Evolutionary conservation across 35 echinoderm and acorn worm genomes (phyloP).

Genomic region (Strongylocentrotus purpuratus): DNA sequence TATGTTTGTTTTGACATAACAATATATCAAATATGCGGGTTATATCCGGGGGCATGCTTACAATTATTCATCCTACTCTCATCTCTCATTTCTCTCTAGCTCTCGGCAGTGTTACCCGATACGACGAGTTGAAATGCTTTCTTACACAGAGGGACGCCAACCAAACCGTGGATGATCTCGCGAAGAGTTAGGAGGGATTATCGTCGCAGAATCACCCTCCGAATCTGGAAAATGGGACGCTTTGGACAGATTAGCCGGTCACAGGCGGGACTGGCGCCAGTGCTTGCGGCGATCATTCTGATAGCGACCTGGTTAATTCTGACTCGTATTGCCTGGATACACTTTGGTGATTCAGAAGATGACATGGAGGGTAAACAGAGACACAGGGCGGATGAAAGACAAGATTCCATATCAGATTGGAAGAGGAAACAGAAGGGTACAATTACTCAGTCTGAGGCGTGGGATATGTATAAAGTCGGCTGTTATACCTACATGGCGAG

Average conservation of each 20-base stretch:
- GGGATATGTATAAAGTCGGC: conserved; percentile 31
- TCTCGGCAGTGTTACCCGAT: neutral
- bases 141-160: neutral
- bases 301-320: conserved; percentile 16
- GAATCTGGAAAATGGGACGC: conserved; percentile 22
- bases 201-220: neutral
- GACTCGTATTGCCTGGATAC: conserved; percentile 27
- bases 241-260: neutral
- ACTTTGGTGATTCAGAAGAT: conserved; percentile 21
- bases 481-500: conserved; percentile 35
- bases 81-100: neutral
- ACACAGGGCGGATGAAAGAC: neutral
- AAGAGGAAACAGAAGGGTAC: conserved; percentile 31
- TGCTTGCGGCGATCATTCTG: conserved; percentile 31
- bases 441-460: conserved; percentile 22
- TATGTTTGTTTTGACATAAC: neutral
- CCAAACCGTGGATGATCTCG: neutral
- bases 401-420: conserved; percentile 30
- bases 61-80: neutral
- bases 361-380: neutral
- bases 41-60: neutral
- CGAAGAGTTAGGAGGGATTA: conserved; percentile 9
- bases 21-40: neutral
- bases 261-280: conserved; percentile 18
- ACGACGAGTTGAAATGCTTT: neutral